Evolutionary conservation across 1,140 invertebrate genomes (phyloP).

Genomic region (Drosophila ironensis): DNA sequence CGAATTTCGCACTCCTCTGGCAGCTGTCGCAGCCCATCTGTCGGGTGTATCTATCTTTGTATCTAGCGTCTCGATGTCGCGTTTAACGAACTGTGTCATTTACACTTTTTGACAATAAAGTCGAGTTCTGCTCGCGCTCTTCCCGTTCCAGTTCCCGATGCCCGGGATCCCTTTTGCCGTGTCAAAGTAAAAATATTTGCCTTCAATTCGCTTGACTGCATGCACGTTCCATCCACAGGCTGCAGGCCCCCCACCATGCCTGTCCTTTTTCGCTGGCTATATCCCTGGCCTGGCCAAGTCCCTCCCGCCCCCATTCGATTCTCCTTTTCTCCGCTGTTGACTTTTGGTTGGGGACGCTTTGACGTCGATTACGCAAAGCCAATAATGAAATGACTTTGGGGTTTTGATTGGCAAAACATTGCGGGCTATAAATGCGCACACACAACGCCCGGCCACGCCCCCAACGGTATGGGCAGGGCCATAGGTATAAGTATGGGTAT

Average conservation of each 20-base stretch:
- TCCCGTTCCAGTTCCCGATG: background rate
- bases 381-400: slow-evolving; percentile 81
- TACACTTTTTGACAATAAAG: slow-evolving; percentile 67
- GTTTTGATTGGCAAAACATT: slow-evolving; percentile 81
- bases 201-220: slow-evolving; percentile 77
- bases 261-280: background rate
- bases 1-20: slow-evolving; percentile 5
- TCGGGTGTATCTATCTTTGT: slow-evolving; percentile 39
- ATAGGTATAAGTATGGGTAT: background rate
- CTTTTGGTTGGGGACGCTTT: slow-evolving; percentile 71
- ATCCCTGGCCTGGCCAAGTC: too few species aligned
- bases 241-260: slow-evolving; percentile 36
- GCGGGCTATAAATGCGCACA: slow-evolving; percentile 67
- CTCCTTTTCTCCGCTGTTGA: slow-evolving; percentile 56
- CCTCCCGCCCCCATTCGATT: slow-evolving; percentile 8
- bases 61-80: slow-evolving; percentile 53
- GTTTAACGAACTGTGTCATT: slow-evolving; percentile 81
- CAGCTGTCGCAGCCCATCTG: slow-evolving; percentile 17
- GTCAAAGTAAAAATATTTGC: slow-evolving; percentile 80
- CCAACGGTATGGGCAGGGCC: background rate
- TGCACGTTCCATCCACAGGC: slow-evolving; percentile 67
- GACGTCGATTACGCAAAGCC: slow-evolving; percentile 80
- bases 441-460: slow-evolving; percentile 20
- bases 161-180: slow-evolving; percentile 47
- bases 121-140: background rate